phyloP scores from a whole-genome alignment of 2,113 vertebrate species.

The Macroglossus sobrinus region DNA sequence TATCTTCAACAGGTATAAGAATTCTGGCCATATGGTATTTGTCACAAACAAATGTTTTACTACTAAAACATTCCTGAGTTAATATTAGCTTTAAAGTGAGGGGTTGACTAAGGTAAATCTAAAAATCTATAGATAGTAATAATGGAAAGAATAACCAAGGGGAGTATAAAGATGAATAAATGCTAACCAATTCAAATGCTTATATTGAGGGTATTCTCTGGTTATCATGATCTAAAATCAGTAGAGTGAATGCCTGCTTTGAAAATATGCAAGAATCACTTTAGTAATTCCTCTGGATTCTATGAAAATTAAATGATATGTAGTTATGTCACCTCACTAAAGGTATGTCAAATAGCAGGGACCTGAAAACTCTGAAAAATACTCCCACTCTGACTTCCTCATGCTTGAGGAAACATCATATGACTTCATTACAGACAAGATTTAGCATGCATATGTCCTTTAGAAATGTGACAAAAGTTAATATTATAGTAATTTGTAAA shows the following conservation, averaged over 20 bases:
- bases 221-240: neutral
- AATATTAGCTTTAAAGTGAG: neutral
- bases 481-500: neutral
- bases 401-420: neutral
- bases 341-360: neutral
- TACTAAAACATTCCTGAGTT: neutral
- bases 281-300: neutral
- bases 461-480: neutral
- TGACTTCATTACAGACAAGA: neutral
- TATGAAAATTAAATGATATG: neutral
- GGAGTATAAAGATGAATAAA: neutral
- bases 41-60: conserved; percentile 18
- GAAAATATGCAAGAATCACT: neutral
- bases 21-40: conserved; percentile 42
- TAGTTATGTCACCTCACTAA: neutral
- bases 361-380: neutral
- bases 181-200: neutral
- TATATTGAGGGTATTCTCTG: neutral
- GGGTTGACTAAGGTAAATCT: neutral
- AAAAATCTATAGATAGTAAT: neutral
- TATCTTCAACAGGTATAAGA: neutral
- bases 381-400: neutral
- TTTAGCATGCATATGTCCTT: neutral
- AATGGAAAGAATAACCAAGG: neutral
- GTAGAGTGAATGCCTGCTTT: neutral